These are phyloP conservation scores for Cladopsammia gracilis DNA, from an alignment of 64 coral and sea anemone species.

Conservation along the genomic window DNA sequence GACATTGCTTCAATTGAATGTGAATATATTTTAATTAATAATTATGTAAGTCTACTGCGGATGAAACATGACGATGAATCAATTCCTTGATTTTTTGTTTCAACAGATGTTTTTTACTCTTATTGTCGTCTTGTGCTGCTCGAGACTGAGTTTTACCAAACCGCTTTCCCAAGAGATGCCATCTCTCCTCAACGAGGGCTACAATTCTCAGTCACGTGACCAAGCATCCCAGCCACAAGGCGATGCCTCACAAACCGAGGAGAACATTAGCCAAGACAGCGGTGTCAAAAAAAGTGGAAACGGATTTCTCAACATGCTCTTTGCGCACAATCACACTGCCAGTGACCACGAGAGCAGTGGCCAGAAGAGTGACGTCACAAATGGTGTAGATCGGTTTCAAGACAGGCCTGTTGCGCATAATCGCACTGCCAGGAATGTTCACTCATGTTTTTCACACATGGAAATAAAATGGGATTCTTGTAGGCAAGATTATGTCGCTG, in stretches of 20 bases:
- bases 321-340: not conserved
- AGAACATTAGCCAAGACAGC: no score
- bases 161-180: not conserved
- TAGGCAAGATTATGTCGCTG: not conserved
- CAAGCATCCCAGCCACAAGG: no score
- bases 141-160: not conserved
- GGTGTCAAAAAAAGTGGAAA: not conserved
- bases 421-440: no score
- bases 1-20: no score
- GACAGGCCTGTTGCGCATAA: no score
- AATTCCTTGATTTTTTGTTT: not conserved
- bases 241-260: not conserved
- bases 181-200: not conserved
- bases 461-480: not conserved
- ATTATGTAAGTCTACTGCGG: no score
- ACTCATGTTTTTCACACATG: not conserved
- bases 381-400: no score
- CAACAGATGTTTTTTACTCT: not conserved
- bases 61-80: no score
- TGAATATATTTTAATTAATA: no score
- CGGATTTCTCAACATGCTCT: not conserved
- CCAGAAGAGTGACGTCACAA: no score
- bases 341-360: not conserved
- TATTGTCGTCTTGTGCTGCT: not conserved
- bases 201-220: no score